Evolutionary conservation across 1,140 invertebrate genomes (phyloP), one percentile per base, ranked within the genome.

Genomic region (Panonychus citri): DNA sequence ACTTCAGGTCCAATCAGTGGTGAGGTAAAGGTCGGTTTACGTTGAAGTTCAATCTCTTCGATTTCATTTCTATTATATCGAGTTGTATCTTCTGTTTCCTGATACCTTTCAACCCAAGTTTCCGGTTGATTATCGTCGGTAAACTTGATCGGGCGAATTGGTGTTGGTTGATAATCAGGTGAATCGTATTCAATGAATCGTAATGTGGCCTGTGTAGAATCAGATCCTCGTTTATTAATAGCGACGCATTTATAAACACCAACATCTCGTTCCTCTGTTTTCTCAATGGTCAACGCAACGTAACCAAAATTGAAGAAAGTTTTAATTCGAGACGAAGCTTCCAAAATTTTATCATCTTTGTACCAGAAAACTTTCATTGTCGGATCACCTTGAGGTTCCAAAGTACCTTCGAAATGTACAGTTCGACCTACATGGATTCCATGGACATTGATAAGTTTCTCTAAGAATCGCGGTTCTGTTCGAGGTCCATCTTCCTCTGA

Each of bases 311-410:
- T 86, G 30, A 15, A 37, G 24, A 88, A 76, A 68, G 83, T 85
- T 66, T 88, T 85, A 2, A 93, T 84, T 58, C 89, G 73, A 12
- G 85, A 88, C 17, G 85, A 85, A 63, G 67, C 66, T 17, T 62
- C 62, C 19, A 75, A 58, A 19, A 69, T 69, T 52, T 70, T 66
- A 27, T 74, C 76, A 63, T 76, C 74, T 51, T 66, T 65, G 62
- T 62, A 89, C 72, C 88, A 96, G 72, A 94, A 87, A 13, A 96
- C 86, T 66, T 76, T 80, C 65, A 97, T 77, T 43, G 81, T 83
- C 3, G 88, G 79, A 69, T 97, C 91, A 34, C 87, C 93, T 84
- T 37, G 76, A 24, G 88, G 88, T 66, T 87, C 83, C 37, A 94
- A 79, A 72, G 65, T 63, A 54, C 65, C 67, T 58, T 71, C 69